Conservation (phyloP, 2,797 vertebrate species). For the Chloroceryle inda region DNA sequence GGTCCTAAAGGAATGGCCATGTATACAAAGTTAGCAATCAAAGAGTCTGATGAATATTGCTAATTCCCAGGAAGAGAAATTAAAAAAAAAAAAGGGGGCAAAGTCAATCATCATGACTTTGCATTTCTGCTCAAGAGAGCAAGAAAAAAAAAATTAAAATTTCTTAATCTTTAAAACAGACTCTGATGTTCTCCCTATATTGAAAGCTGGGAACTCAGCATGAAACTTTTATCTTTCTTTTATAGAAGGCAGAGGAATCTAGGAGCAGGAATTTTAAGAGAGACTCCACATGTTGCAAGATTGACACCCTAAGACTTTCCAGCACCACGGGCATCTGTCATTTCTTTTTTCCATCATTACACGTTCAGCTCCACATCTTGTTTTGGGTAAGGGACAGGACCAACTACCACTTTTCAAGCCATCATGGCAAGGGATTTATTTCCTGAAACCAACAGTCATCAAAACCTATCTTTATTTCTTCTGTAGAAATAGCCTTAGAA, state of each 20-base stretch:
- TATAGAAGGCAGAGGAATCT: not conserved
- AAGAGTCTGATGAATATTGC: not conserved
- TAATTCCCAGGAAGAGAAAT: not conserved
- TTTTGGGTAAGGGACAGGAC: not conserved
- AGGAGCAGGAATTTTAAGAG: not conserved
- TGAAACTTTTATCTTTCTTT: not conserved
- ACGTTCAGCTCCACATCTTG: not conserved
- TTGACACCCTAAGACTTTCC: not conserved
- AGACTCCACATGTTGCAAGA: not conserved
- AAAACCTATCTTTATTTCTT: not conserved
- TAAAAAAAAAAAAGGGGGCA: not conserved
- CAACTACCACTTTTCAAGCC: conserved; percentile 7
- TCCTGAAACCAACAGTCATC: not conserved
- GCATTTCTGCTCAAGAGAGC: not conserved
- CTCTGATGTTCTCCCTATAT: not conserved
- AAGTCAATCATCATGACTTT: not conserved
- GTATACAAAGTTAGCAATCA: not conserved
- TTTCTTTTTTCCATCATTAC: not conserved
- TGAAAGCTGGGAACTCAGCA: not conserved
- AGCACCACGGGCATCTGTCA: not conserved
- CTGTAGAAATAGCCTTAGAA: not conserved
- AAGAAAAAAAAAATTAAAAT: not conserved
- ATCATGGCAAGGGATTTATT: not conserved
- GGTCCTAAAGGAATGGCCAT: not conserved
- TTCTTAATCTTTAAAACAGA: not conserved